These are phyloP conservation scores for Microctenopoma lineatum DNA, from an alignment of 2,797 vertebrate species.

Conservation along the genomic window DNA sequence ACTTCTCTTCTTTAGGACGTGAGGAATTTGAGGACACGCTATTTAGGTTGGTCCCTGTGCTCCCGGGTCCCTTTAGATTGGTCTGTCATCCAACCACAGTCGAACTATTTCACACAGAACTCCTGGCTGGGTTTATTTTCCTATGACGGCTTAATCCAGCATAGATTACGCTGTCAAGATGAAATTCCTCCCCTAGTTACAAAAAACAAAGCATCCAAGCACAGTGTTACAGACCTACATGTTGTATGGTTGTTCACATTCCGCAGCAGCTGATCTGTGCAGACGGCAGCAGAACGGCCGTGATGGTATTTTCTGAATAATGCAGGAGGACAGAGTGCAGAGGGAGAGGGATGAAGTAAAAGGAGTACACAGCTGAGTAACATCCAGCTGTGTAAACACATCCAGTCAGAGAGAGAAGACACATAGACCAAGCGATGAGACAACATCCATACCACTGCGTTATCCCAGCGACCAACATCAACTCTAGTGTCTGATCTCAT, in stretches of 20 bases:
- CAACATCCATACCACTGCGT: slow-evolving; percentile 11
- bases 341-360: slow-evolving; percentile 34
- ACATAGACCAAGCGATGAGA: slow-evolving; percentile 15
- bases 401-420: slow-evolving; percentile 21
- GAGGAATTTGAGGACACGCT: slow-evolving; percentile 56
- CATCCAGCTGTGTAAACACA: slow-evolving; percentile 59
- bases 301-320: slow-evolving; percentile 74
- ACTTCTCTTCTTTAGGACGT: slow-evolving; percentile 35
- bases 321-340: slow-evolving; percentile 68
- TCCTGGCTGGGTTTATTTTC: background rate
- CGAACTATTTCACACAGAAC: slow-evolving; percentile 5
- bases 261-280: slow-evolving; percentile 34
- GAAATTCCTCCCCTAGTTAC: background rate
- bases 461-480: slow-evolving; percentile 17
- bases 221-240: slow-evolving; percentile 19
- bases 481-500: slow-evolving; percentile 42
- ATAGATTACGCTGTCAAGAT: background rate
- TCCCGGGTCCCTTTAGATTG: slow-evolving; percentile 34
- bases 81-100: slow-evolving; percentile 10
- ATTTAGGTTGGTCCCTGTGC: slow-evolving; percentile 64
- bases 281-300: slow-evolving; percentile 40
- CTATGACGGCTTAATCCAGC: background rate
- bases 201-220: background rate
- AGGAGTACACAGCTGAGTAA: background rate
- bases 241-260: slow-evolving; percentile 41